phyloP scores from a whole-genome alignment of 2,113 vertebrate species.

The Garra rufa region DNA sequence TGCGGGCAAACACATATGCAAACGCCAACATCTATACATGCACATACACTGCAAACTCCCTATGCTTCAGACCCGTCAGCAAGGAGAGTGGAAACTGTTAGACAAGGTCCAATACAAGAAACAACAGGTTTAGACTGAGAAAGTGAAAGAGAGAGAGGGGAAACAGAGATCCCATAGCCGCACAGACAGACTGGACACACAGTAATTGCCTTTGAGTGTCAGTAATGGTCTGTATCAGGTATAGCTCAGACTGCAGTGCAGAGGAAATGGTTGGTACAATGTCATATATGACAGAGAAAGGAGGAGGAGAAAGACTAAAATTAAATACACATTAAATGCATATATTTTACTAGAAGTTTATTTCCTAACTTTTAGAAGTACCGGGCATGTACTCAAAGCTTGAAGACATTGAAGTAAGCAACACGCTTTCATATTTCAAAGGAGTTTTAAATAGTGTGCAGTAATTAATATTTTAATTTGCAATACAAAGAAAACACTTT shows the following conservation, averaged over 20 bases:
- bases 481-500: neutral
- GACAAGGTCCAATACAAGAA: constrained; percentile 49
- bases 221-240: constrained; percentile 47
- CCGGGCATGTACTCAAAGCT: neutral
- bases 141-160: constrained; percentile 1
- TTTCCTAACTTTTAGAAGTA: neutral
- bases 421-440: neutral
- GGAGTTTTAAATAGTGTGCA: neutral
- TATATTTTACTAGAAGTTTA: neutral
- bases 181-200: constrained; percentile 25
- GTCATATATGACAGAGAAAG: neutral
- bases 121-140: constrained; percentile 34
- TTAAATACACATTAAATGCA: neutral
- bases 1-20: constrained; percentile 52
- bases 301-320: neutral
- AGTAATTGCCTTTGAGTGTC: constrained; percentile 51
- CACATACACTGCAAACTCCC: constrained; percentile 40
- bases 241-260: constrained; percentile 22
- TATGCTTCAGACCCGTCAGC: constrained; percentile 50
- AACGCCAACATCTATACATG: constrained; percentile 9
- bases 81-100: constrained; percentile 47
- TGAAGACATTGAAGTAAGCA: neutral
- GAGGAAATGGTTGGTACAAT: constrained; percentile 21
- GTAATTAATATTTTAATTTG: neutral
- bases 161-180: neutral